These are phyloP conservation scores for Anabas testudineus DNA, from an alignment of 2,797 vertebrate species.

Conservation along the genomic window DNA sequence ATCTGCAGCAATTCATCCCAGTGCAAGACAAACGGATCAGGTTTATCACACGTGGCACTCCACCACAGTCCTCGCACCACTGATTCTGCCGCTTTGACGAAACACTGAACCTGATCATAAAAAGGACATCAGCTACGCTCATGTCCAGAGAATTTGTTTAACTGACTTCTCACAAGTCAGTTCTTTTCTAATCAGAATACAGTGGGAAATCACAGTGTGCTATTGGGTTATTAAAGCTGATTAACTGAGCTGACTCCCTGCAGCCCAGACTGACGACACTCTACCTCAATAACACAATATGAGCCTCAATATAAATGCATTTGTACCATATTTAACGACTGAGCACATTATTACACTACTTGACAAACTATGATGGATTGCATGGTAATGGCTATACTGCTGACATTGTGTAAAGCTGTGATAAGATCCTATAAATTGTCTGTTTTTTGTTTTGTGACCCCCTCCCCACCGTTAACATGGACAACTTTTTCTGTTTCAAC, in stretches of 20 bases:
- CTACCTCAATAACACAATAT: neutral
- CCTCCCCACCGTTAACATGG: neutral
- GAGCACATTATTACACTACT: neutral
- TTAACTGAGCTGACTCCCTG: constrained; percentile 1
- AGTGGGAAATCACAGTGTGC: neutral
- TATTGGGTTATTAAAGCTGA: constrained; percentile 1
- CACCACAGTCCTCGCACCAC: constrained; percentile 11
- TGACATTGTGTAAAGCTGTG: neutral
- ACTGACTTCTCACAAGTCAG: constrained; percentile 10
- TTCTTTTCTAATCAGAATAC: neutral
- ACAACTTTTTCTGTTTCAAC: neutral
- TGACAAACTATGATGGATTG: neutral
- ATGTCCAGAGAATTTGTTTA: constrained; percentile 22
- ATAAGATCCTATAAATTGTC: neutral
- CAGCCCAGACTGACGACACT: neutral
- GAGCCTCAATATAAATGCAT: neutral
- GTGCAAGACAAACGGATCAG: constrained; percentile 49
- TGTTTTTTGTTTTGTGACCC: neutral
- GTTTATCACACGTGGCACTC: constrained; percentile 18
- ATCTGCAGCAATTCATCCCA: constrained; percentile 53
- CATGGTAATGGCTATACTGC: neutral
- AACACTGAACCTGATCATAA: constrained; percentile 22
- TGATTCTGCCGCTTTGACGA: constrained; percentile 2
- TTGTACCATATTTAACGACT: constrained; percentile 3
- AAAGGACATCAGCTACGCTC: constrained; percentile 19